These are phyloP conservation scores for Philypnodon macrostomus DNA, from an alignment of 2,797 vertebrate species.

Conservation along the genomic window DNA sequence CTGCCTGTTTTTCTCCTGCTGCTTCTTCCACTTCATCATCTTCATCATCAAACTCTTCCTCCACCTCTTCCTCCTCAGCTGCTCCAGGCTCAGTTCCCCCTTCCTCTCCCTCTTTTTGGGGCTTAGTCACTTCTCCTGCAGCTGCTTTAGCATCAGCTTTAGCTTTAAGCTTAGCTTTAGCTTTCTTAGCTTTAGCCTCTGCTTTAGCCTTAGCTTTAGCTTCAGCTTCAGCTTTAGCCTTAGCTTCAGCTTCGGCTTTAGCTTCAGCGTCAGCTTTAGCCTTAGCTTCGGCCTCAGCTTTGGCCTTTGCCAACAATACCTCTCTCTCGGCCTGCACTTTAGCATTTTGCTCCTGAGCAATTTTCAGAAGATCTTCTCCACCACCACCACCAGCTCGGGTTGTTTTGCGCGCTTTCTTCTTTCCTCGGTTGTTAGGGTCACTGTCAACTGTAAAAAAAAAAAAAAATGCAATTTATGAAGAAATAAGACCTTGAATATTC, in stretches of 20 bases:
- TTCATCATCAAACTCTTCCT: background rate
- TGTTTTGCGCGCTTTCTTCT: constrained; percentile 76
- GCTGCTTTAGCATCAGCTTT: background rate
- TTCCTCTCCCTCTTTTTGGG: background rate
- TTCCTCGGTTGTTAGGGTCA: constrained; percentile 58
- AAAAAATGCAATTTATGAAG: too few species aligned
- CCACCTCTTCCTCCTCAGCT: background rate
- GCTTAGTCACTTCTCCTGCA: background rate
- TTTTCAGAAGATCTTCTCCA: constrained; percentile 56
- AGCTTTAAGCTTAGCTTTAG: constrained; percentile 3
- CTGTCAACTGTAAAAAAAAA: constrained; percentile 59
- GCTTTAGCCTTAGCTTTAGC: constrained; percentile 14
- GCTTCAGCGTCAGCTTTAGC: constrained; percentile 19
- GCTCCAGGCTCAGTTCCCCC: background rate
- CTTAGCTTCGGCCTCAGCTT: constrained; percentile 42
- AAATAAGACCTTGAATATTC: too few species aligned
- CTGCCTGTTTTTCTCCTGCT: background rate
- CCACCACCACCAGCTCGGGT: constrained; percentile 72
- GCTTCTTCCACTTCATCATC: background rate
- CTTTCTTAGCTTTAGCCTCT: constrained; percentile 6
- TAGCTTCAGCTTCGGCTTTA: constrained; percentile 5
- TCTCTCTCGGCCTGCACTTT: constrained; percentile 66
- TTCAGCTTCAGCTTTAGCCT: constrained; percentile 2
- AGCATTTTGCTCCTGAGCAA: constrained; percentile 69
- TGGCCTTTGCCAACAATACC: constrained; percentile 52